Percentiles rank a stretch among this genome's conserved stretches.
phyloP scores from a whole-genome alignment of 2,113 vertebrate genomes.

The Cheirogaleus medius region DNA sequence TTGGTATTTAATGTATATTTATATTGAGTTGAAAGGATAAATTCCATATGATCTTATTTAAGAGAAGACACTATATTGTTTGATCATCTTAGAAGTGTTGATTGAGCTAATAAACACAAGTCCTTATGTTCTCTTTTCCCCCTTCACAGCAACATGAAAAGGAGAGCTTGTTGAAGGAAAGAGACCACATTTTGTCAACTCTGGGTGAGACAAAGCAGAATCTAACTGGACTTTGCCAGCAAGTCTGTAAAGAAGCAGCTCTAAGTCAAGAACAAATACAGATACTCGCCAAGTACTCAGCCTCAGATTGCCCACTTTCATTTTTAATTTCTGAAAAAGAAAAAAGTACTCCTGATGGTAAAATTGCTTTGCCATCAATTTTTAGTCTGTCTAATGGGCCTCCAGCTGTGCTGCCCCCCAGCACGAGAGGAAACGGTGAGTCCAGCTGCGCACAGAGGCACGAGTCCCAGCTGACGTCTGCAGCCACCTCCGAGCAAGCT shows the following conservation, averaged over 20 bases:
- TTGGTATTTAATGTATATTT: neutral
- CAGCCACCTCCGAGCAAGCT: neutral
- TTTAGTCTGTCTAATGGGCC: slow-evolving; percentile 74
- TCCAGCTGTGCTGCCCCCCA: slow-evolving; percentile 64
- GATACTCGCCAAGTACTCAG: slow-evolving; percentile 90
- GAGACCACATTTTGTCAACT: slow-evolving; percentile 90
- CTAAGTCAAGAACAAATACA: slow-evolving; percentile 91
- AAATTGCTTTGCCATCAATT: slow-evolving; percentile 23
- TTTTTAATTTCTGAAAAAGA: slow-evolving; percentile 86
- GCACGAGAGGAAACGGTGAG: slow-evolving; percentile 45
- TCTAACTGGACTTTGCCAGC: slow-evolving; percentile 91
- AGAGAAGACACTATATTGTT: neutral
- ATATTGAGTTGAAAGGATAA: neutral
- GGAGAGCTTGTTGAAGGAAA: slow-evolving; percentile 92
- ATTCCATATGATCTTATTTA: neutral
- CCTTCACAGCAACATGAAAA: slow-evolving; percentile 91
- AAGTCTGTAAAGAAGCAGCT: slow-evolving; percentile 88
- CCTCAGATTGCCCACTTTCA: slow-evolving; percentile 88
- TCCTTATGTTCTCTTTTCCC: slow-evolving; percentile 22
- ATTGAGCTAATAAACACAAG: neutral
- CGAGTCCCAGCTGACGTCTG: neutral
- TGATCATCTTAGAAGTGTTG: neutral
- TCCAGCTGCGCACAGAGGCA: neutral
- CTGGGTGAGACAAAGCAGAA: slow-evolving; percentile 93
- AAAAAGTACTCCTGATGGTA: slow-evolving; percentile 69